These are phyloP conservation scores for Campoletis raptor DNA, from an alignment of 2,888 invertebrate species.

Conservation along the genomic window DNA sequence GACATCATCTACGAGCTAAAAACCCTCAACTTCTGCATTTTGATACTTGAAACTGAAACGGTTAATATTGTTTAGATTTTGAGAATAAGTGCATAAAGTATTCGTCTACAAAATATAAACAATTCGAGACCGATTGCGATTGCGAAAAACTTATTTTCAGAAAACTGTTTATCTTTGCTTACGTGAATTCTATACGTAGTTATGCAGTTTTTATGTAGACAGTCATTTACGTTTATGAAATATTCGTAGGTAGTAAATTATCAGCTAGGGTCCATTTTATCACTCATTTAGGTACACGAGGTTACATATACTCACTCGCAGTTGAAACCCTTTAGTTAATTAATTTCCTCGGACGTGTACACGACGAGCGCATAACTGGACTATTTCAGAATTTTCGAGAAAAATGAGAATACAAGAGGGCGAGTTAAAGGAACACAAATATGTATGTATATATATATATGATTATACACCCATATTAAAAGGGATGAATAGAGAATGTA, in stretches of 20 bases:
- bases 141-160: neutral
- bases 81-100: too few relatives aligned
- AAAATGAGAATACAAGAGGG: constrained; percentile 1
- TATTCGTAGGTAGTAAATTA: neutral
- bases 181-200: neutral
- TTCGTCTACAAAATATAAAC: too few relatives aligned
- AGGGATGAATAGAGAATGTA: constrained; percentile 25
- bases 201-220: neutral
- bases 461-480: neutral
- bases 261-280: neutral
- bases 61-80: too few relatives aligned
- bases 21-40: too few relatives aligned
- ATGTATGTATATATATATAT: neutral
- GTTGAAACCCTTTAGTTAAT: constrained; percentile 41
- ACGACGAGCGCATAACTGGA: neutral
- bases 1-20: neutral
- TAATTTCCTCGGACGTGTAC: constrained; percentile 40
- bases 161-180: neutral
- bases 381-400: constrained; percentile 43
- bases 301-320: neutral
- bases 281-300: neutral
- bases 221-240: neutral
- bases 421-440: neutral
- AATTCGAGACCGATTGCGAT: too few relatives aligned
- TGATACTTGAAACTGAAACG: too few relatives aligned